phyloP scores from a whole-genome alignment of 2,888 invertebrate species.

The Corythucha ciliata region DNA sequence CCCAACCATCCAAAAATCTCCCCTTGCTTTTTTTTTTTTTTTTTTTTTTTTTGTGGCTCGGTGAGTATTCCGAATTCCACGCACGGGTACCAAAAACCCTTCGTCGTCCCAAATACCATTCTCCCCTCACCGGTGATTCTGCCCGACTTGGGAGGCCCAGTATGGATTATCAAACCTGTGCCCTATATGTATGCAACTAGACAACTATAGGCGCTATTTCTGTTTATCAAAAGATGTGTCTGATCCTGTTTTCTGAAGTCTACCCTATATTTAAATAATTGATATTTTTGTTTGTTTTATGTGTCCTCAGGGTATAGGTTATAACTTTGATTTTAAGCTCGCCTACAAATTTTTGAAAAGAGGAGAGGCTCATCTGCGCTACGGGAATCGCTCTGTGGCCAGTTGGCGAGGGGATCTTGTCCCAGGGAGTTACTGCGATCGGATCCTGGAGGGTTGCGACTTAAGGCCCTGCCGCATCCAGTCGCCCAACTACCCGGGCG shows the following conservation, averaged over 20 bases:
- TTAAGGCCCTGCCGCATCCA: conserved; percentile 61
- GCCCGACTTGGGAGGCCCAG: no score
- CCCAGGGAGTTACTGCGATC: conserved; percentile 68
- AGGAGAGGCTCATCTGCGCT: conserved; percentile 65
- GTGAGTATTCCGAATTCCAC: no score
- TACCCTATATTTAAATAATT: background rate
- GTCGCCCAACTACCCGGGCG: conserved; percentile 84
- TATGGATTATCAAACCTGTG: no score
- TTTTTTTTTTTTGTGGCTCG: no score
- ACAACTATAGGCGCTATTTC: no score
- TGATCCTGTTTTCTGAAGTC: background rate
- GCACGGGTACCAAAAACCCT: no score
- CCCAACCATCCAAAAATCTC: no score
- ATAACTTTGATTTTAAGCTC: conserved; percentile 74
- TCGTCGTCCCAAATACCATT: no score
- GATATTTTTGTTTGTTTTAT: conserved; percentile 35
- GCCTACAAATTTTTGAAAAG: conserved; percentile 72
- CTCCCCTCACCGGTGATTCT: no score
- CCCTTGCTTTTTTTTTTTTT: no score
- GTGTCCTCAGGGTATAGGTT: conserved; percentile 62
- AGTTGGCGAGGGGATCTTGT: conserved; percentile 69
- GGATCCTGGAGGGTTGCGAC: conserved; percentile 68
- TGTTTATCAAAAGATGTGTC: no score
- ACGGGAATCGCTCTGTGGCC: conserved; percentile 61
- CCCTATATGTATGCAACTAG: no score